These are phyloP conservation scores for Ophion costatus DNA, from an alignment of 2,888 invertebrate species.

Conservation along the genomic window DNA sequence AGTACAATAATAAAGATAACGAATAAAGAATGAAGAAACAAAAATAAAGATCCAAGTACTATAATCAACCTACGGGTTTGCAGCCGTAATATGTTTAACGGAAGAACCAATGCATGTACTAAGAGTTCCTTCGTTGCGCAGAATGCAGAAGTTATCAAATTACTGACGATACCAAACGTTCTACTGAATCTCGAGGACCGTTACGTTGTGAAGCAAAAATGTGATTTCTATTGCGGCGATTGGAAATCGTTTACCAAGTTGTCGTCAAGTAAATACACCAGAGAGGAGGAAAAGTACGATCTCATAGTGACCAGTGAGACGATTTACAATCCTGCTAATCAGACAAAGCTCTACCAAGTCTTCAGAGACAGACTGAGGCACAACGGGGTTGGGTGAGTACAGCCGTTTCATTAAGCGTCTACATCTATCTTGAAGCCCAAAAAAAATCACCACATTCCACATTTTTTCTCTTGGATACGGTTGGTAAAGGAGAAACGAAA, in stretches of 20 bases:
- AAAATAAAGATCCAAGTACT: too few species aligned
- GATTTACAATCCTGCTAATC: constrained; percentile 93
- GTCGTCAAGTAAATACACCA: constrained; percentile 77
- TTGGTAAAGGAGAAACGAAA: too few species aligned
- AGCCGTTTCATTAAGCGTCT: neutral
- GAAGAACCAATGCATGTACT: neutral
- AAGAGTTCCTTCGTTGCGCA: constrained; percentile 82
- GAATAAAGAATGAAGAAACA: too few species aligned
- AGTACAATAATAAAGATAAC: too few species aligned
- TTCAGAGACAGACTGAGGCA: constrained; percentile 87
- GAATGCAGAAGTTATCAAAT: constrained; percentile 93
- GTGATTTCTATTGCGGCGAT: constrained; percentile 88
- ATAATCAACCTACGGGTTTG: too few species aligned
- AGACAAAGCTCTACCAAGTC: constrained; percentile 89
- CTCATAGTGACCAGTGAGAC: constrained; percentile 96
- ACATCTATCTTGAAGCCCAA: too few species aligned
- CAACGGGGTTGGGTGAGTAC: constrained; percentile 86
- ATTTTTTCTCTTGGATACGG: too few species aligned
- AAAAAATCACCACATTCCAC: too few species aligned
- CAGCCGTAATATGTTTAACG: neutral
- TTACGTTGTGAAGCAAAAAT: constrained; percentile 80
- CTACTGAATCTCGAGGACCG: constrained; percentile 86
- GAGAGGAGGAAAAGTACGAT: constrained; percentile 88
- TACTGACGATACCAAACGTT: constrained; percentile 93
- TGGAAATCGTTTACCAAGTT: constrained; percentile 87